Percentiles rank a stretch among this genome's conserved stretches.
Conservation (phyloP, 2,797 vertebrate genomes). For the Pachyuromys duprasi region DNA sequence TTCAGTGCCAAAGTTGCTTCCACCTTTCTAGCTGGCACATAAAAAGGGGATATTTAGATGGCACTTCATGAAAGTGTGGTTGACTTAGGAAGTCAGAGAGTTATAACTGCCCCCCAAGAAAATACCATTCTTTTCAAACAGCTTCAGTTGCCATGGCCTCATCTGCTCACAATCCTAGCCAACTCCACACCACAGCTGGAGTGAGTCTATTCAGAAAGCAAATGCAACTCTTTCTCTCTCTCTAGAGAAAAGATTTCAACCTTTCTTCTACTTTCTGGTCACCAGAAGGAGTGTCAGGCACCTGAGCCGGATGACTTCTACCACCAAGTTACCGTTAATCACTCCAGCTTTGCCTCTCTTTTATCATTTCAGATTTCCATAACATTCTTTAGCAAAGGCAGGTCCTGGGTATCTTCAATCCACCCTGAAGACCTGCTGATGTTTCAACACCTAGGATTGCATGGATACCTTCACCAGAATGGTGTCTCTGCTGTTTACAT, state of each 20-base stretch:
- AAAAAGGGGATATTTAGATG: conserved; percentile 53
- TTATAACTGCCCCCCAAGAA: background rate
- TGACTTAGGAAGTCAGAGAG: conserved; percentile 54
- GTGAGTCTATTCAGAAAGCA: background rate
- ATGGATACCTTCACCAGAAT: background rate
- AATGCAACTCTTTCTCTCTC: background rate
- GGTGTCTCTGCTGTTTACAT: background rate
- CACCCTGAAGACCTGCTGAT: background rate
- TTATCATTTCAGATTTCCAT: background rate
- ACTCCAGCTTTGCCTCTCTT: background rate
- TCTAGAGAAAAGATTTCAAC: background rate
- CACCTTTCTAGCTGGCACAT: conserved; percentile 59
- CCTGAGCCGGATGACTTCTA: background rate
- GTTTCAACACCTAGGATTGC: background rate
- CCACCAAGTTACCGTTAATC: background rate
- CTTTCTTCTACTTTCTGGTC: background rate
- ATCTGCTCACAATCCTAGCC: background rate
- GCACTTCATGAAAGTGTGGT: conserved; percentile 4
- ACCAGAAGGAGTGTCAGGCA: background rate
- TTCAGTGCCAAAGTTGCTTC: conserved; percentile 55
- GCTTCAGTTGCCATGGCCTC: background rate
- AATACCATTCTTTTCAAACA: background rate
- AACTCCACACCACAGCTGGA: background rate
- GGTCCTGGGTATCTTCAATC: background rate
- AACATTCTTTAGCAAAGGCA: background rate